Base-by-base conservation (phyloP, 2,888 invertebrate species). In the Chymomyza fuscimana region DNA sequence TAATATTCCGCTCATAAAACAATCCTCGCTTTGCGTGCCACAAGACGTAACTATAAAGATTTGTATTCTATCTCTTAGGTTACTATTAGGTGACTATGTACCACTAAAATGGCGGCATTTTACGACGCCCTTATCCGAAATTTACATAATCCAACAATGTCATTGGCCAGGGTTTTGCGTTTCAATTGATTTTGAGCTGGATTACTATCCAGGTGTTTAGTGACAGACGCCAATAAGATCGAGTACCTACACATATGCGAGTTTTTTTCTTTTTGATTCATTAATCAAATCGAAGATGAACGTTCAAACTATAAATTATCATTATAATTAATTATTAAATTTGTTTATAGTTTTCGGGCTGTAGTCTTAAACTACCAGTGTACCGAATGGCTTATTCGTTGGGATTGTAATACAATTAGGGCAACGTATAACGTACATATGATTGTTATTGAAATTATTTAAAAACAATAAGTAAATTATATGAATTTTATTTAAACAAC, bases 101-200 rank as follows among this genome's bases (percentile, higher is more conserved):
- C 40, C 6, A 1, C 12, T 46, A 46, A 46, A 12, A 12, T 46
- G 40, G 4, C 1, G 40, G 40, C 12, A 46, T 12, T 12, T 73
- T 83, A 81, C 88, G 12, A 4, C 12, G 85, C 88, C 87, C 88
- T 88, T 79, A 67, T 75, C 68, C 75, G 65, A 74, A 64, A 86
- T 88, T 83, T 88, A 54, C 81, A 82, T 86, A 87, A 74, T 74
- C 5, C 52, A 19, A 72, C 4, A 60, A 58, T 66, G 60, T 36
- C 62, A 51, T 61, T 69, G 66, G 60, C 10, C 32, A 54, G 25
- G 22, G 40, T 46, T 46, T 46, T 46, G 6, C 4, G 1, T 46
- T 46, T 46, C 10, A 12, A 46, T 46, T 46, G 40, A 12, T 46
- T 12, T 46, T 46, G 10, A 1, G 12, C 10, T 12, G 36, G 36